Base-by-base conservation (phyloP, 2,797 vertebrate species). In the Periophthalmus magnuspinnatus region DNA sequence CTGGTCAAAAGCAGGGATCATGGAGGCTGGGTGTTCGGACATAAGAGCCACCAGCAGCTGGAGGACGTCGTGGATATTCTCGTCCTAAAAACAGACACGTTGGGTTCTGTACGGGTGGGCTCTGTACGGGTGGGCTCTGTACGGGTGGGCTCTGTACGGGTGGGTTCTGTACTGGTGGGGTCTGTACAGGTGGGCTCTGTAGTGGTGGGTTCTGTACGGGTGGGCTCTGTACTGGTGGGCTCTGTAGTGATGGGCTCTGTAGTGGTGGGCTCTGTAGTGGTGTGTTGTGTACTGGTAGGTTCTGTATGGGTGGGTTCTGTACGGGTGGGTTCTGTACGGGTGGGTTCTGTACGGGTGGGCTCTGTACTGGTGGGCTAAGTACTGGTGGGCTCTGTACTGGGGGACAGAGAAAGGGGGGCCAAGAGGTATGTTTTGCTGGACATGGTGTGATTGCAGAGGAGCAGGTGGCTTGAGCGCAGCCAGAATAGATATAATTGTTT, bases 1-100 rank as follows among this genome's bases (percentile, higher is more conserved):
- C 93, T 99, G 97, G 93, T 99, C 97, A 81, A 99, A 99, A 2
- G 98, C 97, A 47, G 98, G 98, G 85, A 99, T 99, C 98, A 99
- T 99, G 74, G 98, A 99, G 5, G 98, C 97, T 7, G 98, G 98
- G 69, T 99, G 98, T 81, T 99, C 98, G 10, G 98, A 99, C 98
- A 99, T 99, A 17, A 99, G 94, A 77, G 97, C 98, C 83, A 99
- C 98, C 66, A 99, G 82, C 82, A 99, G 90, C 90, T 99, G 97
- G 69, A 99, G 94, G 65, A 99, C 97, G 72, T 99, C 98, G 69
- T 99, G 98, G 84, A 99, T 98, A 83, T 99, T 99, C 93, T 99
- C 98, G 89, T 99, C 98, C 98, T 99, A 88, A n/a, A 76, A 55
- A 55, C 65, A 76, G 54, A 55, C 64, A 33, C 52, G 52, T 67